phyloP scores from a whole-genome alignment of 2,888 invertebrate genomes.

The Blastobasis adustella region DNA sequence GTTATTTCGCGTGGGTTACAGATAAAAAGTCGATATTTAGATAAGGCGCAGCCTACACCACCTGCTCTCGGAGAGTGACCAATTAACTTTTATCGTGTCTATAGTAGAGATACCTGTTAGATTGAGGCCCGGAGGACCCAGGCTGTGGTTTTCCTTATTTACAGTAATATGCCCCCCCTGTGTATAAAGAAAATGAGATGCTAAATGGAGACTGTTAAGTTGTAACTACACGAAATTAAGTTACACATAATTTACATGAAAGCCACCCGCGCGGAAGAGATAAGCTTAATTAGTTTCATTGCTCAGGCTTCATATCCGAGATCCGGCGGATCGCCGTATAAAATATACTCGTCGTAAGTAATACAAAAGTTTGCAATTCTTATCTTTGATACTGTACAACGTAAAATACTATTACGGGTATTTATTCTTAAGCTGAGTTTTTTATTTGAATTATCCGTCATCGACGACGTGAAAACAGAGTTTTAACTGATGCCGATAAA shows the following conservation, averaged over 20 bases:
- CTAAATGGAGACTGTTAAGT: not conserved
- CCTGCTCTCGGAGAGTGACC: slow-evolving; percentile 9
- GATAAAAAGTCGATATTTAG: slow-evolving; percentile 8
- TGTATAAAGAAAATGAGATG: not conserved
- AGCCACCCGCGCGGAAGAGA: not conserved
- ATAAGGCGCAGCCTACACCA: slow-evolving; percentile 10
- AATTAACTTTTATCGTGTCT: slow-evolving; percentile 10
- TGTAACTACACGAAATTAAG: not conserved
- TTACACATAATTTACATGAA: not conserved
- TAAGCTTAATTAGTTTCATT: not conserved
- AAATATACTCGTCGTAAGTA: too few relatives aligned
- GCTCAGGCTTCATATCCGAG: not conserved
- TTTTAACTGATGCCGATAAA: too few relatives aligned
- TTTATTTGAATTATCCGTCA: too few relatives aligned
- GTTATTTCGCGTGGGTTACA: not conserved
- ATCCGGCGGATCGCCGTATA: too few relatives aligned
- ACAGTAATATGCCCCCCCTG: not conserved
- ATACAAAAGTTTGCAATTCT: too few relatives aligned
- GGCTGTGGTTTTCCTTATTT: not conserved
- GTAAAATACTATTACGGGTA: too few relatives aligned
- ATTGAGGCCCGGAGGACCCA: not conserved
- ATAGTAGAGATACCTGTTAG: slow-evolving; percentile 7
- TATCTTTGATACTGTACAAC: too few relatives aligned
- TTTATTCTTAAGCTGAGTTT: too few relatives aligned
- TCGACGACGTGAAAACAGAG: too few relatives aligned